Base-by-base conservation (phyloP, 2,888 invertebrate species). In the Oxystoma pomonae region DNA sequence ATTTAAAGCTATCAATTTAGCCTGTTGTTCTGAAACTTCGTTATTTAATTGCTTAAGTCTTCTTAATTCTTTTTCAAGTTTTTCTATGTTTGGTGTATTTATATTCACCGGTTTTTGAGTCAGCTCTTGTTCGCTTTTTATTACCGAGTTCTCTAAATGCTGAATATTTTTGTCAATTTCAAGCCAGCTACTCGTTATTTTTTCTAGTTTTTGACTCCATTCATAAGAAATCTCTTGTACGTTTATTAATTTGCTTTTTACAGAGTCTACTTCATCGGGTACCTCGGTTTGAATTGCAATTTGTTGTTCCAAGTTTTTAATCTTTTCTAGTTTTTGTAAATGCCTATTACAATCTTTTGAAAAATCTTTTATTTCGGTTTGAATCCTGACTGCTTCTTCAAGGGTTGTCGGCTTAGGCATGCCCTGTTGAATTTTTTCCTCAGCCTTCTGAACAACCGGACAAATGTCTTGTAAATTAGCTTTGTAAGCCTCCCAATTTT, bases 381-480 rank as follows among this genome's bases (percentile, higher is more conserved):
- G 87, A 76, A 93, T 83, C 71, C 90, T 86, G 67, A 88, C 83
- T n/a, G 94, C 94, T 82, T 97, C 95, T 67, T 88, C 84, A 60
- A 96, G 81, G 55, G 88, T 88, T 1, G 86, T 81, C 17, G 95
- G 94, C 78, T 92, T 94, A 2, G 90, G 86, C 7, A 88, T 78
- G 20, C 88, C 86, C 66, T 84, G 84, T 17, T 88, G 85, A 20
- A 93, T 85, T 81, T 90, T 90, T n/a, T 88, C 80, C 81, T 96
- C 96, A 17, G 92, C 91, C 76, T 91, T 86, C 77, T 94, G 92
- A 62, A 97, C 86, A 90, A 95, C 94, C 0, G 95, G 94, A 76
- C 91, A 90, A 59, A 96, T 86, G 77, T 91, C 88, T 65, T 90
- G 86, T 22, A 94, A 84, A 61, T 87, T 89, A 55, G 86, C 84